Percentiles rank a stretch among this genome's conserved stretches.
Conservation (phyloP, 2,113 vertebrate genomes). For the Pachycephala philippinensis region DNA sequence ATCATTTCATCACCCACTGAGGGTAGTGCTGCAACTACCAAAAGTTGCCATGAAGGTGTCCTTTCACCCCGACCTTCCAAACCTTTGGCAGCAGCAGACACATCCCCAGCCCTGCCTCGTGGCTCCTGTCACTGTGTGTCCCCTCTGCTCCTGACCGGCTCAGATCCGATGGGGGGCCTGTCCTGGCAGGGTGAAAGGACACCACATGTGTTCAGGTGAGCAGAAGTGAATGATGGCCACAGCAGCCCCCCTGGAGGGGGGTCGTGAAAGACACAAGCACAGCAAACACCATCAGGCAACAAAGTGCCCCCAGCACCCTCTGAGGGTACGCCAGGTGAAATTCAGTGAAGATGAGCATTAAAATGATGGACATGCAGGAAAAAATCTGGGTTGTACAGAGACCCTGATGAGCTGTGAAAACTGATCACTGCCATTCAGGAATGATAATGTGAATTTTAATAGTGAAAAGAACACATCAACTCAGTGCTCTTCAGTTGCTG, state of each 20-base stretch:
- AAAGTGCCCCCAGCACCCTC: background rate
- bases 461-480: background rate
- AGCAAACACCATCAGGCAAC: background rate
- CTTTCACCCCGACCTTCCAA: background rate
- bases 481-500: background rate
- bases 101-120: background rate
- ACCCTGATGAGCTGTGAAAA: background rate
- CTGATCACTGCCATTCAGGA: background rate
- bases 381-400: background rate
- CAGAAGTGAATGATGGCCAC: background rate
- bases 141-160: background rate
- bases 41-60: background rate
- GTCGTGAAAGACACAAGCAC: background rate
- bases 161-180: rapidly evolving
- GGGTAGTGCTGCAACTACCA: background rate
- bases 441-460: background rate
- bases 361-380: background rate
- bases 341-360: background rate
- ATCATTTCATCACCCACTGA: background rate
- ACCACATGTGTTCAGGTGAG: rapidly evolving
- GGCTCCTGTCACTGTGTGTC: background rate
- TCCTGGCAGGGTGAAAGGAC: background rate
- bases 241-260: background rate
- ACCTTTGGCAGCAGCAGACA: background rate
- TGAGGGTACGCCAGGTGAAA: background rate